Conservation (phyloP, 2,797 vertebrate genomes). For the Xiphophorus birchmanni region DNA sequence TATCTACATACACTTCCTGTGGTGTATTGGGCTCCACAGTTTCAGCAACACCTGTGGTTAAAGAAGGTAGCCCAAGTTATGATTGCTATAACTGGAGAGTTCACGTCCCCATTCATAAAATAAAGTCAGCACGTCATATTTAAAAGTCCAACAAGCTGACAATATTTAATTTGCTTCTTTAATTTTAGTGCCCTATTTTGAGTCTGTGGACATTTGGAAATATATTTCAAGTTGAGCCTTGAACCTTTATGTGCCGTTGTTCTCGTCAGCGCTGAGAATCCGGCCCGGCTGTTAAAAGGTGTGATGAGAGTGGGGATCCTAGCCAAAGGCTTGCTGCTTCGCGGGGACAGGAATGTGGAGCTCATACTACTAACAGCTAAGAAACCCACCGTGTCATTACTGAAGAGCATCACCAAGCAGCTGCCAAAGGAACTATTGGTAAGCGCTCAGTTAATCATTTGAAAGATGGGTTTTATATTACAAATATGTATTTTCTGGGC, state of each 20-base stretch:
- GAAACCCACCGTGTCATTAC: constrained; percentile 81
- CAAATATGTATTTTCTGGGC: not conserved
- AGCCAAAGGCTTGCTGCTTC: constrained; percentile 87
- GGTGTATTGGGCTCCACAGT: not conserved
- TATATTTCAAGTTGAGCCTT: not conserved
- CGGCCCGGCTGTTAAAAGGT: constrained; percentile 81
- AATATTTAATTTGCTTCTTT: not conserved
- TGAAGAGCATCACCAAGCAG: constrained; percentile 76
- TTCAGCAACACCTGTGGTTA: not conserved
- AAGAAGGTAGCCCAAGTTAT: not conserved
- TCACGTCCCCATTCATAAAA: not conserved
- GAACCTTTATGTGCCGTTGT: not conserved
- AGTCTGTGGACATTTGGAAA: not conserved
- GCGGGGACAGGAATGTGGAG: constrained; percentile 83
- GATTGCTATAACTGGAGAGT: too few species aligned
- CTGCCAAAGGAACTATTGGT: constrained; percentile 85
- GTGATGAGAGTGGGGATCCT: constrained; percentile 87
- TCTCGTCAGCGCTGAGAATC: constrained; percentile 59
- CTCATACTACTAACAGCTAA: constrained; percentile 85
- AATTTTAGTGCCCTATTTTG: not conserved
- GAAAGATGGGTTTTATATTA: not conserved
- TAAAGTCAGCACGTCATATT: not conserved
- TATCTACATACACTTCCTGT: not conserved
- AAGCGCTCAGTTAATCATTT: constrained; percentile 38
- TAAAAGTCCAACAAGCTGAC: not conserved